Evolutionary conservation across 2,113 vertebrate species (phyloP), one percentile per base, ranked within the genome.

Genomic region (Etia nguti): DNA sequence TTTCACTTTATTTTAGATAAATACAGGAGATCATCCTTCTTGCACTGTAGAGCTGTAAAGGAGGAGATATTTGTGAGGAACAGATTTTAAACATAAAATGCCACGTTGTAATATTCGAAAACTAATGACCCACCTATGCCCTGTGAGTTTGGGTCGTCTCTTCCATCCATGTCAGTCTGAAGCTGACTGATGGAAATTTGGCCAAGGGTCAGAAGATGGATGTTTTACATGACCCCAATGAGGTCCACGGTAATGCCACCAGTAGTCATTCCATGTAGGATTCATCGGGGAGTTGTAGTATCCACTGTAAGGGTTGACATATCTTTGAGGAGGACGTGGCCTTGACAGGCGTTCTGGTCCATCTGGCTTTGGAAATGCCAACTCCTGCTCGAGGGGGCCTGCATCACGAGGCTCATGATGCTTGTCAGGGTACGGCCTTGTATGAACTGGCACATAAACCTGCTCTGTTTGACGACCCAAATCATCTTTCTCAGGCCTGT

Each of bases 321-420:
- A 20, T 34, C 18, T 20, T 60, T 18, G 59, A 62, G 16, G 31
- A 36, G n/a, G 16, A 18, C 3, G 10, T 0, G 1, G 18, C 16
- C 31, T 65, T 11, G 18, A 36, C 11, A 18, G 59, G 31, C 1
- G 29, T 20, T 10, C 31, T 60, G 31, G 15, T 60, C 29, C 15
- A 34, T 9, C 29, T 34, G 29, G 59, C 59, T 62, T 10, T 10
- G 5, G 18, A 36, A 62, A n/a, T 2, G 3, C 31, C 4, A n/a
- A 36, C 6, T 34, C 31, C 18, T 10, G 60, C 31, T 54, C 8
- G 9, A 2, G 1, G 16, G 2, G 9, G 29, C 9, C 16, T 55
- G 22, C 52, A 55, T 55, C n/a, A 6, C 0, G 52, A 22, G 6
- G n/a, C 20, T 10, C 20, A 1, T 2, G 20, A n/a, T n/a, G 6